Base-by-base conservation (phyloP, 2,888 invertebrate genomes). In the Lycocerus yunnanus region DNA sequence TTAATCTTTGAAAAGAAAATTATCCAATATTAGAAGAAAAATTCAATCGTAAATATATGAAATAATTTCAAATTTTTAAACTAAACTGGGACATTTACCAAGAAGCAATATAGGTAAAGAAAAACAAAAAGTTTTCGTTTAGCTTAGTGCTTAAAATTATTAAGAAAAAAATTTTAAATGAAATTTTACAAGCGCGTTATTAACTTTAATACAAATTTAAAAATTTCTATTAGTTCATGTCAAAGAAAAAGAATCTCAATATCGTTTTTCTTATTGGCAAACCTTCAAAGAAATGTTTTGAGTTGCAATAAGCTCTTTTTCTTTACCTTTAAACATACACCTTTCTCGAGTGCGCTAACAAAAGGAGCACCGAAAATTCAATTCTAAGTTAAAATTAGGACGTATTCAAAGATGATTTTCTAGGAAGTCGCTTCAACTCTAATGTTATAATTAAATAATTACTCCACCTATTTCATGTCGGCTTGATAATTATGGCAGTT, bases 401-500 rank as follows among this genome's bases (percentile, higher is more conserved):
- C 69, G 76, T 77, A 75, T 78, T 77, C 76, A 73, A 76, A 74
- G 76, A 69, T 68, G 66, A 68, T 73, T 72, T 74, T 74, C 74
- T 75, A 20, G 59, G 70, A 68, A 69, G 68, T 61, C 68, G 58
- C 61, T 63, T 63, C 71, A 77, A 77, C 78, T 78, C 71, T 82
- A 79, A 82, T 82, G 82, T 81, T 82, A 84, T 84, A 84, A 85
- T 85, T 84, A 84, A 84, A 84, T 85, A 85, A 85, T 85, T 84
- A 85, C 85, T 83, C 84, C 85, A 84, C 86, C 86, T 84, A 82
- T 86, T 85, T 80, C 84, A 77, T 85, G 85, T 83, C 69, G 74
- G 61, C 68, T 72, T 68, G 75, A 72, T 78, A 78, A 77, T 78
- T 79, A 77, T 76, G 72, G 71, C 73, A 76, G 77, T 79, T 79